These are phyloP conservation scores for Papilio demoleus DNA, from an alignment of 2,888 invertebrate species.

Conservation along the genomic window DNA sequence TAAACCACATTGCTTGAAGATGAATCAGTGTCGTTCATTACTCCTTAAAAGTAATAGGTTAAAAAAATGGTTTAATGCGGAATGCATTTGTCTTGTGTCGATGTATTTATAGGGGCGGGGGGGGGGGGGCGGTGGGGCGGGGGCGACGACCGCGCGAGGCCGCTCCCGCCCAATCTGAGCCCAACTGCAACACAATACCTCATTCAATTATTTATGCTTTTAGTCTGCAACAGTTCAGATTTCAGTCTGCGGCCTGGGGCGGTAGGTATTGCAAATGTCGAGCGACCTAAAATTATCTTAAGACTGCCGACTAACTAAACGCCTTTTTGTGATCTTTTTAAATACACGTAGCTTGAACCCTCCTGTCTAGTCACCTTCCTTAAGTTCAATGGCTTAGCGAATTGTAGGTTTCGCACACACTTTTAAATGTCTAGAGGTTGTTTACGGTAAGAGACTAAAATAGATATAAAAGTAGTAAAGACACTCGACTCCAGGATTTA, in stretches of 20 bases:
- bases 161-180: slow-evolving; percentile 46
- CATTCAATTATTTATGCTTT: slow-evolving; percentile 41
- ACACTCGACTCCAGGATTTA: background rate
- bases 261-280: slow-evolving; percentile 20
- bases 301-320: slow-evolving; percentile 9
- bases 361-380: slow-evolving; percentile 33
- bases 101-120: slow-evolving; percentile 72
- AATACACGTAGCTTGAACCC: background rate
- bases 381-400: slow-evolving; percentile 9
- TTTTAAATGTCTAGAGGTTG: background rate
- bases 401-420: slow-evolving; percentile 16
- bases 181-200: slow-evolving; percentile 43
- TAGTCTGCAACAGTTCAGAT: slow-evolving; percentile 39
- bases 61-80: slow-evolving; percentile 59
- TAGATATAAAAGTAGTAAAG: background rate
- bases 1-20: background rate
- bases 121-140: slow-evolving; percentile 54
- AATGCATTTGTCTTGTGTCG: slow-evolving; percentile 69
- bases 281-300: slow-evolving; percentile 28
- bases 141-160: slow-evolving; percentile 53
- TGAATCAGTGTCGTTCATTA: slow-evolving; percentile 42
- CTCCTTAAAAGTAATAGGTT: slow-evolving; percentile 61
- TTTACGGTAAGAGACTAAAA: slow-evolving; percentile 5
- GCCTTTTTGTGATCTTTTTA: slow-evolving; percentile 12
- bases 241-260: slow-evolving; percentile 27